Evolutionary conservation across 1,140 invertebrate genomes (phyloP).

Genomic region (Cephus cinctus): DNA sequence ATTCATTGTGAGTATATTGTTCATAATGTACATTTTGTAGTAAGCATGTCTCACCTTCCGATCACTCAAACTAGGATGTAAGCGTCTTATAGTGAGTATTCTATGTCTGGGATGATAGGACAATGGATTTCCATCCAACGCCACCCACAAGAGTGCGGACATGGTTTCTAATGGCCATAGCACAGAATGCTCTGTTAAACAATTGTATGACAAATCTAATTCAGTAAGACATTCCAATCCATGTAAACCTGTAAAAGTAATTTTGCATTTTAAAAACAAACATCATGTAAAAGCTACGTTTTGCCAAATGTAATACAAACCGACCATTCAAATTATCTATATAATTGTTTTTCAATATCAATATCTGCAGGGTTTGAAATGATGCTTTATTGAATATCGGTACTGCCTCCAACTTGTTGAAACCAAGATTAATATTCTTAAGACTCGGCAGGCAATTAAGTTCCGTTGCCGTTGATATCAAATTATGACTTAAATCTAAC

Average conservation of each 20-base stretch:
- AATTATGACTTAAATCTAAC: slow-evolving; percentile 65
- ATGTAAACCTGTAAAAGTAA: slow-evolving; percentile 46
- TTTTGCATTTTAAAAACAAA: no score
- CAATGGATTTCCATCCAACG: slow-evolving; percentile 63
- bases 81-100: slow-evolving; percentile 55
- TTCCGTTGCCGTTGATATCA: slow-evolving; percentile 40
- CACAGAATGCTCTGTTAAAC: slow-evolving; percentile 60
- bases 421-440: slow-evolving; percentile 63
- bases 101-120: slow-evolving; percentile 62
- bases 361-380: slow-evolving; percentile 51
- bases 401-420: slow-evolving; percentile 61
- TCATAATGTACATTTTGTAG: no score
- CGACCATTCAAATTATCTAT: slow-evolving; percentile 53
- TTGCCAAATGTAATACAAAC: slow-evolving; percentile 3
- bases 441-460: slow-evolving; percentile 60
- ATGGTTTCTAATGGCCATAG: slow-evolving; percentile 60
- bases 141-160: slow-evolving; percentile 56
- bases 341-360: slow-evolving; percentile 62
- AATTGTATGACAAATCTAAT: slow-evolving; percentile 65
- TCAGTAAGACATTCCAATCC: slow-evolving; percentile 58
- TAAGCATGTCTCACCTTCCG: no score
- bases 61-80: slow-evolving; percentile 58
- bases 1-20: no score
- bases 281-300: neutral
- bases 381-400: slow-evolving; percentile 58